A percentile compares a stretch with the other conserved stretches of the same genome.
Conservation (phyloP, 2,113 vertebrate genomes). For the Aegotheles bennettii region DNA sequence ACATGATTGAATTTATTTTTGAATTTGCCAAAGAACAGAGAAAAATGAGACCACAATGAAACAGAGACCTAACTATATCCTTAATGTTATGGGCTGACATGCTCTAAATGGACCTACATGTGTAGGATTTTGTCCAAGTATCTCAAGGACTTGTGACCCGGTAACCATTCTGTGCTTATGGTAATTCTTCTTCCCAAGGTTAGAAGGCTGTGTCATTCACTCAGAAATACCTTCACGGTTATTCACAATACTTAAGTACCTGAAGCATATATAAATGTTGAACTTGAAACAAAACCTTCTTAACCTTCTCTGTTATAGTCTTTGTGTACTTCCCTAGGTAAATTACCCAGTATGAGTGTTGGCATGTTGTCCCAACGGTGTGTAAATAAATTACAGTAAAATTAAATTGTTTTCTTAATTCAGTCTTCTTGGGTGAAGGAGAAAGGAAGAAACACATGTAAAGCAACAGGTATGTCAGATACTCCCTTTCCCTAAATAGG, state of each 20-base stretch:
- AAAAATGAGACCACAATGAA: background rate
- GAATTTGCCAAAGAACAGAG: background rate
- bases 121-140: background rate
- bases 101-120: background rate
- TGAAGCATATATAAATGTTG: background rate
- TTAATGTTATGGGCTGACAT: background rate
- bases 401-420: background rate
- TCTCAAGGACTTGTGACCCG: background rate
- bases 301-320: background rate
- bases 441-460: background rate
- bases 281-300: background rate
- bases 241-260: background rate
- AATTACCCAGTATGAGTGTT: background rate
- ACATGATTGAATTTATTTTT: background rate
- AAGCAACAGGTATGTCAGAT: background rate
- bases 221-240: background rate
- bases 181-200: background rate
- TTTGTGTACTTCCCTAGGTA: background rate
- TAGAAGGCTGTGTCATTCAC: background rate
- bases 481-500: background rate
- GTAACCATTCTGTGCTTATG: background rate
- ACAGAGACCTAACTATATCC: background rate
- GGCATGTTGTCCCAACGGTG: background rate
- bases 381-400: background rate
- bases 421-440: background rate